A percentile compares a stretch with the other conserved stretches of the same genome.
These are phyloP conservation scores for Argentina silus DNA, from an alignment of 2,797 vertebrate species.

Conservation along the genomic window DNA sequence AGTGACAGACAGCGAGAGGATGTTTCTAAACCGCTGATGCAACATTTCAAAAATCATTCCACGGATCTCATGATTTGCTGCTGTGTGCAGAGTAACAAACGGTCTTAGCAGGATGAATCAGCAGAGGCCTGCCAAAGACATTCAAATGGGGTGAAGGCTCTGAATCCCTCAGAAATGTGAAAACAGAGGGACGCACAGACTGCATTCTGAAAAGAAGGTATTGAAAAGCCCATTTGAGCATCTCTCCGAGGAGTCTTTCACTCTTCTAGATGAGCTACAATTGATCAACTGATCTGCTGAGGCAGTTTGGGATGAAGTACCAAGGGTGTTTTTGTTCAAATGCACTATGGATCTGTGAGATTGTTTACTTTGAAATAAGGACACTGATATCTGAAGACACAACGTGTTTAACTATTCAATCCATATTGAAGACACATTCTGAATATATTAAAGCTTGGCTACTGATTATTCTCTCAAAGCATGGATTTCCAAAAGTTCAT, in stretches of 20 bases:
- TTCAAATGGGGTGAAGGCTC: not conserved
- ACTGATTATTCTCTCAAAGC: not conserved
- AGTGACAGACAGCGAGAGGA: no score
- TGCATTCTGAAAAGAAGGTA: slow-evolving; percentile 38
- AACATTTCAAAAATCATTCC: not conserved
- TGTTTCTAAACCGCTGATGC: no score
- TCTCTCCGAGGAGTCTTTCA: slow-evolving; percentile 55
- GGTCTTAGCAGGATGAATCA: not conserved
- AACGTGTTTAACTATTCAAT: not conserved
- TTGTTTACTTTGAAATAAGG: not conserved
- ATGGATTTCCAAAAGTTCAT: no score
- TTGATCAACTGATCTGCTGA: slow-evolving; percentile 9
- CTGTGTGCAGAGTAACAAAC: no score
- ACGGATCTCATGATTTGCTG: no score
- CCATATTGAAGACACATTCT: not conserved
- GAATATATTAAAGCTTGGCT: not conserved
- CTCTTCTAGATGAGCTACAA: slow-evolving; percentile 55
- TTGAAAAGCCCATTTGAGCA: slow-evolving; percentile 57
- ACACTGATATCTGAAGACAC: not conserved
- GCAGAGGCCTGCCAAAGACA: not conserved
- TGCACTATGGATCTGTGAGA: not conserved
- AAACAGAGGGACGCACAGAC: not conserved
- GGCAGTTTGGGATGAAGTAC: not conserved
- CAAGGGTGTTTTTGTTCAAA: not conserved
- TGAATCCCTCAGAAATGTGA: slow-evolving; percentile 2